Base-by-base conservation (phyloP, 2,113 vertebrate genomes). In the Sciurus niger region DNA sequence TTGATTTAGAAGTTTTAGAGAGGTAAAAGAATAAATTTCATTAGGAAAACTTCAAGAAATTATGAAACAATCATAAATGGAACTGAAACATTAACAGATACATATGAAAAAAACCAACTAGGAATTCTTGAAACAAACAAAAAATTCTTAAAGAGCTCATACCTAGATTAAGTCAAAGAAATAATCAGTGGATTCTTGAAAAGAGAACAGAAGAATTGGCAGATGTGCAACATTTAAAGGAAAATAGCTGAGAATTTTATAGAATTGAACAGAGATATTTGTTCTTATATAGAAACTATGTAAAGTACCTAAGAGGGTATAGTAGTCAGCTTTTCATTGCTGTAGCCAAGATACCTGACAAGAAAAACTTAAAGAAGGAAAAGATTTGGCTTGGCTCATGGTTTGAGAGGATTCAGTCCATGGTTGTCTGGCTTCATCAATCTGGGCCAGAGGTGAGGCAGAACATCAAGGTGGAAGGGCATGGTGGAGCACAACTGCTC, bases 201-300 rank as follows among this genome's bases (percentile, higher is more conserved):
- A 85, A 85, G 18, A 53, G 34, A 68, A 48, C 1, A 74, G 16
- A 67, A 73, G 24, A 92, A 74, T 30, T 76, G 11, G 48, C 48
- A 68, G 25, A 43, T 93, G 60, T 51, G 32, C 22, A 40, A 32
- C 8, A n/a, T 48, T 80, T 60, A 60, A 73, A 30, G 14, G 20
- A 30, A 96, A 89, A 53, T 10, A 74, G 63, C 77, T 37, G 18
- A 94, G 22, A 82, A 55, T 65, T 88, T 82, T 77, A 51, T 51
- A 34, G 37, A 76, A 43, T 14, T 40, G 40, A 74, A 73, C 28
- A 37, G 76, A 87, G n/a, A 87, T 34, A 63, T 79, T 43, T 3
- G 10, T 89, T 84, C 9, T 58, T 79, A 30, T 20, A 78, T 9
- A 53, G 22, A 17, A 84, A 76, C 24, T 55, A 32, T 53, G 6